Evolutionary conservation across 2,797 vertebrate species (phyloP), one percentile per base, ranked within the genome.

Genomic region (Argyrosomus regius): DNA sequence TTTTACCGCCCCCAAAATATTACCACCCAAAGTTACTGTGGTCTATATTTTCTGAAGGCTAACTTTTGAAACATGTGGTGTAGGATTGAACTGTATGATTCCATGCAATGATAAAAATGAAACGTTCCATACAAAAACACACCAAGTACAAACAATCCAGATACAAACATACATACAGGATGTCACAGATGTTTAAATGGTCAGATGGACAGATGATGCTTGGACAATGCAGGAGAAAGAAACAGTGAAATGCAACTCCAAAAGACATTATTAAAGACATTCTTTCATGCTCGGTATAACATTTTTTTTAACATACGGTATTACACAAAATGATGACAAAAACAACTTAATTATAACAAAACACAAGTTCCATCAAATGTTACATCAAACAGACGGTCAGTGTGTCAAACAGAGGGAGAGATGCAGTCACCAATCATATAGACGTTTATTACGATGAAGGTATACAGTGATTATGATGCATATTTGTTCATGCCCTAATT

Each of bases 201-300:
- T 75, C 50, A 49, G 49, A 80, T 20, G 39, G 35, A 82, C 54
- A 87, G 24, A 76, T 57, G 45, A 81, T 83, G 73, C 70, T 57
- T 39, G 24, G 8, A 70, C 6, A 60, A 82, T 76, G 74, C 56
- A 64, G 35, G 12, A 64, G 54, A 53, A 20, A 35, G 54, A 17
- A 56, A 81, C 69, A 81, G 7, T 62, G 53, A 46, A 80, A 67
- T 83, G 63, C 41, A 74, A 50, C 9, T 56, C 8, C 8, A 56
- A 75, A 64, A 4, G 52, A 72, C 61, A 45, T 20, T 53, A 58
- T 70, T 54, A 53, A 59, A 59, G 9, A 76, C 16, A 18, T 22
- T 3, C 52, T 12, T 49, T 46, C 75, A 83, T 86, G 76, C 80
- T 63, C 49, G 66, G 0, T 54, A 43, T 78, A 59, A 72, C 48